phyloP scores from a whole-genome alignment of 2,113 vertebrate genomes.

The Callospermophilus lateralis region DNA sequence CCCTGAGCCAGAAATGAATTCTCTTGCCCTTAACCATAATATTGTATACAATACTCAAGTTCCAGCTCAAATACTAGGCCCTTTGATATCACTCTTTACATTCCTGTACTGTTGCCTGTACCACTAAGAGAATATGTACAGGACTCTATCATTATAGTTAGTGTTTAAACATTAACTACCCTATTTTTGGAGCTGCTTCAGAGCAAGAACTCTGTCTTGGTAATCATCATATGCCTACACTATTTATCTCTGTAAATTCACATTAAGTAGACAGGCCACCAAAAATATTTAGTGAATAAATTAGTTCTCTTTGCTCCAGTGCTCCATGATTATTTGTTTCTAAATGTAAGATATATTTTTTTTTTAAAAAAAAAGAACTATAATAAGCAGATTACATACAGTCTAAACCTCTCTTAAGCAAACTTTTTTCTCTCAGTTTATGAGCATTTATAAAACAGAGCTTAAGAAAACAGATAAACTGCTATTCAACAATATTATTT shows the following conservation, averaged over 20 bases:
- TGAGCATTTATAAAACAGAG: conserved; percentile 52
- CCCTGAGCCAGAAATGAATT: neutral
- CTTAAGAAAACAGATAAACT: conserved; percentile 62
- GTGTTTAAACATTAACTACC: neutral
- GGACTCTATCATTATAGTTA: neutral
- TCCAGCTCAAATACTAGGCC: neutral
- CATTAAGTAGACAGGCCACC: neutral
- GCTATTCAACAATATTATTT: conserved; percentile 62
- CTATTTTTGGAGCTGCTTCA: neutral
- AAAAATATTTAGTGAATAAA: conserved; percentile 62
- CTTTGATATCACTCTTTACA: neutral
- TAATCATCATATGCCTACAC: neutral
- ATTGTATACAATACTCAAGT: neutral
- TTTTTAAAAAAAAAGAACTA: neutral
- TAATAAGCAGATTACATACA: neutral
- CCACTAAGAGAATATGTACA: neutral
- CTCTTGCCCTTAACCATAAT: neutral
- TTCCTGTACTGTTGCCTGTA: neutral
- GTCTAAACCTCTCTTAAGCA: neutral
- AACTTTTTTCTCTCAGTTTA: neutral
- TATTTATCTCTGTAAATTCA: conserved; percentile 49
- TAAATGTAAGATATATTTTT: conserved; percentile 42
- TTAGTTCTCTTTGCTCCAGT: conserved; percentile 43
- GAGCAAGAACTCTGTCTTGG: neutral
- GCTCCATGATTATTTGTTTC: conserved; percentile 41